phyloP scores from a whole-genome alignment of 2,888 invertebrate species.

The Cyaniris semiargus region DNA sequence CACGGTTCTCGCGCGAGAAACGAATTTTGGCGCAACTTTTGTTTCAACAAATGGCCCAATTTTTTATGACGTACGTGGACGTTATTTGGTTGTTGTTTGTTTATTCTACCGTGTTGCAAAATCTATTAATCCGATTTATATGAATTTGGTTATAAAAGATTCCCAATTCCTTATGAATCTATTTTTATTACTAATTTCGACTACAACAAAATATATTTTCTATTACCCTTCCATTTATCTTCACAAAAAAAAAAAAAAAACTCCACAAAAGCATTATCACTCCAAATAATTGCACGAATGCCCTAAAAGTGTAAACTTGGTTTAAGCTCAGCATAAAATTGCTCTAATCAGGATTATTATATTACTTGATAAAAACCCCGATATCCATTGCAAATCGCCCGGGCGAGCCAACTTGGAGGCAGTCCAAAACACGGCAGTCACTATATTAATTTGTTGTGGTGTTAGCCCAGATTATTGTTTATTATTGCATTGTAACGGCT shows the following conservation, averaged over 20 bases:
- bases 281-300: not conserved
- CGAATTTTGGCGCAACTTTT: too few species aligned
- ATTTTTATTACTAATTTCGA: too few species aligned
- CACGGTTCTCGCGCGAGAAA: too few species aligned
- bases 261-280: not conserved
- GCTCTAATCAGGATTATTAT: conserved; percentile 37
- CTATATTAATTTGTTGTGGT: conserved; percentile 41
- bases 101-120: too few species aligned
- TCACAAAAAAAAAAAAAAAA: not conserved
- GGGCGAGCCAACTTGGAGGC: conserved; percentile 41
- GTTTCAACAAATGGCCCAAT: too few species aligned
- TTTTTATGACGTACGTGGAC: too few species aligned
- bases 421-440: conserved; percentile 39
- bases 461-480: conserved; percentile 36
- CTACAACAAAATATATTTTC: not conserved
- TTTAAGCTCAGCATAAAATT: conserved; percentile 30
- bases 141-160: too few species aligned
- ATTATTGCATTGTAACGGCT: conserved; percentile 24
- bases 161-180: too few species aligned
- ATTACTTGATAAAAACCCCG: conserved; percentile 39
- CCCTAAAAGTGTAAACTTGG: conserved; percentile 8
- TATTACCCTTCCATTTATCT: not conserved
- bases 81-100: too few species aligned
- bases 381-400: conserved; percentile 39
- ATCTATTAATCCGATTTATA: too few species aligned